Evolutionary conservation across 2,797 vertebrate species (phyloP), one percentile per base, ranked within the genome.

Genomic region (Cossypha polioptera): DNA sequence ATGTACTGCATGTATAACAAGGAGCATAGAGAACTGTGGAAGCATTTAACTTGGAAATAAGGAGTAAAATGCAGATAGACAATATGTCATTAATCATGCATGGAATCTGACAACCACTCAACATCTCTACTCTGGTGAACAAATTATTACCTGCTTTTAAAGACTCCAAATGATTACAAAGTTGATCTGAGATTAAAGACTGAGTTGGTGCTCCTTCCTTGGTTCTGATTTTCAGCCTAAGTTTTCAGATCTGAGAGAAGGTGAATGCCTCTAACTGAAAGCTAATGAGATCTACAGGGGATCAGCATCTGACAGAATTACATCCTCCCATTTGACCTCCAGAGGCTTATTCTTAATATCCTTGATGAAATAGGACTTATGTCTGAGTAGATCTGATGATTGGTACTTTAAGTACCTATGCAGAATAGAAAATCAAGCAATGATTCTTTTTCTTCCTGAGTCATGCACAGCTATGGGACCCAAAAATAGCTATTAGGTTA

Each of bases 381-480:
- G 75, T 71, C 78, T 93, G 69, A 94, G 66, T 72, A 79, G 82
- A 43, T 54, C 58, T 55, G 47, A 31, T 91, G 92, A 94, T 4
- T 92, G 58, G 42, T 77, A 45, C 84, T 92, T 48, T 78, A 96
- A 95, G 82, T 75, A 92, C 69, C 51, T 72, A 92, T 40, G 59
- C 73, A 92, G 85, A 96, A 95, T 88, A 92, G 90, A 77, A 96
- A 96, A 96, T 95, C 93, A 95, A 95, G 79, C 75, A 86, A 83
- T 55, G 40, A 95, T 95, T 88, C 67, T 95, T 92, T 74, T 88
- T 94, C 58, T 95, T 95, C 92, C 88, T 86, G 91, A 96, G 76
- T 88, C 85, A 92, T 81, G 54, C 33, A 54, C 75, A 92, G 91
- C 58, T 90, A 77, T 90, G 50, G 66, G 45, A 80, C 28, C 38